Conservation (phyloP, 2,888 invertebrate genomes). For the Drosophila falleni region DNA sequence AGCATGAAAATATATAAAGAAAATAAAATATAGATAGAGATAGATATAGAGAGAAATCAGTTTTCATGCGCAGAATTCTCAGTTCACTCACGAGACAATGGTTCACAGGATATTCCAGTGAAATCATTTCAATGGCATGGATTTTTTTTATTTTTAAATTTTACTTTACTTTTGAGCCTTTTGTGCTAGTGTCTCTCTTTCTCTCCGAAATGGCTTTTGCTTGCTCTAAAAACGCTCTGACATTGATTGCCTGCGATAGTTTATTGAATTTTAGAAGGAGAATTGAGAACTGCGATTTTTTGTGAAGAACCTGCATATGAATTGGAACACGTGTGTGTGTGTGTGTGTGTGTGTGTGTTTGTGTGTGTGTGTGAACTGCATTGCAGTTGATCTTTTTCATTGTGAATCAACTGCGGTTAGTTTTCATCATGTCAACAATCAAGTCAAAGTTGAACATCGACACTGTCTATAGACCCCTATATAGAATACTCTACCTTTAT, state of each 20-base stretch:
- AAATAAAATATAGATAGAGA: conserved; percentile 17
- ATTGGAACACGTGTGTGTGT: conserved; percentile 55
- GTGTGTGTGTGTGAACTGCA: conserved; percentile 32
- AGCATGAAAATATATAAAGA: conserved; percentile 4
- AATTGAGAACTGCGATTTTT: conserved; percentile 15
- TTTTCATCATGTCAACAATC: conserved; percentile 77
- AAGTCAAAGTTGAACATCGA: conserved; percentile 57
- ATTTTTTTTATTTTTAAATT: neutral
- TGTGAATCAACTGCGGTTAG: conserved; percentile 71
- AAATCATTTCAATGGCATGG: conserved; percentile 63
- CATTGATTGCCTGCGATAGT: conserved; percentile 75
- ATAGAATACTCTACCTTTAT: conserved; percentile 20
- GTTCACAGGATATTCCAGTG: conserved; percentile 65
- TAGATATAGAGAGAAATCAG: conserved; percentile 61
- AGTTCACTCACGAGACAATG: conserved; percentile 47
- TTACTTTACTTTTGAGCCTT: conserved; percentile 4
- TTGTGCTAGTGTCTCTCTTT: conserved; percentile 7
- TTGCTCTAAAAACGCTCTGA: conserved; percentile 65
- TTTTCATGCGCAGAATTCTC: conserved; percentile 57
- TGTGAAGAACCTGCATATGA: conserved; percentile 38
- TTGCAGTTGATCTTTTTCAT: conserved; percentile 44
- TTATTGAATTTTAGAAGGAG: conserved; percentile 50
- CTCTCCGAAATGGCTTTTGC: conserved; percentile 55
- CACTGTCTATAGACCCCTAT: conserved; percentile 6
- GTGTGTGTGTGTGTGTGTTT: conserved; percentile 10